Conservation (phyloP, 92 coral and sea anemone species). For the Muricea muricata region DNA sequence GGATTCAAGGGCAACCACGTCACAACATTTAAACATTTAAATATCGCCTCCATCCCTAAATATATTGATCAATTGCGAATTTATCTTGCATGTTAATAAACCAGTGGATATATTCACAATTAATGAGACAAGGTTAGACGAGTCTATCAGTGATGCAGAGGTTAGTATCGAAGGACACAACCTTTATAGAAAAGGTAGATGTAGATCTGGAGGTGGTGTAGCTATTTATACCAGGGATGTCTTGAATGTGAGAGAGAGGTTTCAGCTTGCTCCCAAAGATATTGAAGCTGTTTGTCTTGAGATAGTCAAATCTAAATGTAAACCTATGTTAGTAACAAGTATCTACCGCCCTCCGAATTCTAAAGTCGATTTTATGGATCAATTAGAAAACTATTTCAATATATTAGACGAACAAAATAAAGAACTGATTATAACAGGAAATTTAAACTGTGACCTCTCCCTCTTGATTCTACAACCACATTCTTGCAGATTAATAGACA, state of each 20-base stretch:
- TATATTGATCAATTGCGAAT: no score
- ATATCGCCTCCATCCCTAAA: no score
- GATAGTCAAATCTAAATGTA: constrained; percentile 43
- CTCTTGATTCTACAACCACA: no score
- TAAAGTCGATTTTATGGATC: constrained; percentile 17
- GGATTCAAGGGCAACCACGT: constrained; percentile 25
- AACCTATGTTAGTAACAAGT: constrained; percentile 56
- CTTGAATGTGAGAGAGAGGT: constrained; percentile 36
- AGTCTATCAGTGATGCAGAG: constrained; percentile 11
- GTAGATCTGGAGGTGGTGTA: constrained; percentile 41
- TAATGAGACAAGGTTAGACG: no score
- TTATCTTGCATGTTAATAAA: no score
- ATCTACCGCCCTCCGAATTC: constrained; percentile 48
- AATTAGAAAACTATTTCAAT: constrained; percentile 24
- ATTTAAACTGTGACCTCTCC: constrained; percentile 6
- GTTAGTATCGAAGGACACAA: constrained; percentile 19
- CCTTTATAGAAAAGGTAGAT: constrained; percentile 36
- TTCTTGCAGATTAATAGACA: constrained; percentile 4
- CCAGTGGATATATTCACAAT: no score
- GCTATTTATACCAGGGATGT: no score
- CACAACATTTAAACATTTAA: no score
- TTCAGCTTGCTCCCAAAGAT: neutral
- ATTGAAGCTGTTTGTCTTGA: constrained; percentile 63
- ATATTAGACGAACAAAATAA: neutral
- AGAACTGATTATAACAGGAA: neutral